Conservation (phyloP, 2,113 vertebrate species). For the Pteruthius melanotis region DNA sequence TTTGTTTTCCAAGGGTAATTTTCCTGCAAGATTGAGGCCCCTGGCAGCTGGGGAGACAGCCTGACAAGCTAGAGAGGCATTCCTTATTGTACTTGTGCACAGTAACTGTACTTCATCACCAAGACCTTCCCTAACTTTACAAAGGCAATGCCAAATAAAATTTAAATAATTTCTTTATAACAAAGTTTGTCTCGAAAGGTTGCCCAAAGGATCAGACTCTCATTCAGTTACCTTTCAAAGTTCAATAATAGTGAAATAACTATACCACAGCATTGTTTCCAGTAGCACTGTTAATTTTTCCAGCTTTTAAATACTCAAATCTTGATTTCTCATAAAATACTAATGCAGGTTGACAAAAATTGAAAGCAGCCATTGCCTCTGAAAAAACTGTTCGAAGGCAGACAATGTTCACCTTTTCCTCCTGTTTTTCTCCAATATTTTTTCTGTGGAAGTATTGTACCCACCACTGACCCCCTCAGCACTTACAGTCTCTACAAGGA, state of each 20-base stretch:
- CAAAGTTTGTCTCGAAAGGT: neutral
- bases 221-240: neutral
- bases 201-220: neutral
- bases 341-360: neutral
- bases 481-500: neutral
- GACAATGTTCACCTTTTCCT: neutral
- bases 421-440: neutral
- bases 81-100: neutral
- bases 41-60: neutral
- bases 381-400: neutral
- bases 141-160: neutral
- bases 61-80: neutral
- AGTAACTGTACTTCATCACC: neutral
- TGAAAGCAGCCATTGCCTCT: neutral
- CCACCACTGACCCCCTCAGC: neutral
- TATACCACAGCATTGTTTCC: neutral
- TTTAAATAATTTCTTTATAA: neutral
- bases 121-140: neutral
- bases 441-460: neutral
- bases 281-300: neutral
- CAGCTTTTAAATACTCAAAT: neutral
- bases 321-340: neutral
- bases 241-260: neutral
- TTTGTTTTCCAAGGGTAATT: slow-evolving; percentile 36
- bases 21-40: slow-evolving; percentile 23